A percentile compares a stretch with the other conserved stretches of the same genome.
These are phyloP conservation scores for Porites cylindrica DNA, from an alignment of 92 coral and sea anemone species.

Conservation along the genomic window DNA sequence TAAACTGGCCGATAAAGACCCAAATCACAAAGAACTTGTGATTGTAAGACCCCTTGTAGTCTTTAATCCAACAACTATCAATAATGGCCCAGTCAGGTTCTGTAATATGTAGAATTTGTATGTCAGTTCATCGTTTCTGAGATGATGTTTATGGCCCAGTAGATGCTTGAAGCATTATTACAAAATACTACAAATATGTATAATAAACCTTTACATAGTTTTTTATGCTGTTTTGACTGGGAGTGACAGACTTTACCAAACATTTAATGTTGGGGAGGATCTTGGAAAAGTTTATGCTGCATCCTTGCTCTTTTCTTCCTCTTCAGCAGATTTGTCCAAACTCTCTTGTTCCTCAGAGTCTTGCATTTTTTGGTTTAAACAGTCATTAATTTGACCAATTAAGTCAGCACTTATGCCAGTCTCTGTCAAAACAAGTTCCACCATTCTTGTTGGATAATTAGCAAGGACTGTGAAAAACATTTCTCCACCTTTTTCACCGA, in stretches of 20 bases:
- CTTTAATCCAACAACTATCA: too few relatives aligned
- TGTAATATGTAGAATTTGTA: too few relatives aligned
- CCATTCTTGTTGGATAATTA: constrained; percentile 83
- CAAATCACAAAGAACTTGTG: too few relatives aligned
- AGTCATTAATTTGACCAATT: constrained; percentile 86
- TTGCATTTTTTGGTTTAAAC: constrained; percentile 55
- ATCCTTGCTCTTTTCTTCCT: neutral
- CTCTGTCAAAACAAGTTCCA: constrained; percentile 88
- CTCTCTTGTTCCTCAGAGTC: constrained; percentile 34
- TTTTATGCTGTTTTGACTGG: neutral
- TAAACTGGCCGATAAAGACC: too few relatives aligned
- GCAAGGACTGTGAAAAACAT: constrained; percentile 83
- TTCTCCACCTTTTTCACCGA: constrained; percentile 90
- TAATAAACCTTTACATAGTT: too few relatives aligned
- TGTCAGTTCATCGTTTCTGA: too few relatives aligned
- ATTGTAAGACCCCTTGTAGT: too few relatives aligned
- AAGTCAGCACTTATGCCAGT: constrained; percentile 87
- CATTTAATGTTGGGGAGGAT: neutral
- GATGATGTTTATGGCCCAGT: too few relatives aligned
- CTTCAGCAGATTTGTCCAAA: constrained; percentile 26
- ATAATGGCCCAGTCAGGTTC: too few relatives aligned
- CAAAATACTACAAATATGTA: too few relatives aligned
- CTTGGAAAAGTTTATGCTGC: neutral
- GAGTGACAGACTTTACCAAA: too few relatives aligned
- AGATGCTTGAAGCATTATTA: too few relatives aligned